Conservation (phyloP, 2,888 invertebrate genomes). For the Cybosia mesomella region DNA sequence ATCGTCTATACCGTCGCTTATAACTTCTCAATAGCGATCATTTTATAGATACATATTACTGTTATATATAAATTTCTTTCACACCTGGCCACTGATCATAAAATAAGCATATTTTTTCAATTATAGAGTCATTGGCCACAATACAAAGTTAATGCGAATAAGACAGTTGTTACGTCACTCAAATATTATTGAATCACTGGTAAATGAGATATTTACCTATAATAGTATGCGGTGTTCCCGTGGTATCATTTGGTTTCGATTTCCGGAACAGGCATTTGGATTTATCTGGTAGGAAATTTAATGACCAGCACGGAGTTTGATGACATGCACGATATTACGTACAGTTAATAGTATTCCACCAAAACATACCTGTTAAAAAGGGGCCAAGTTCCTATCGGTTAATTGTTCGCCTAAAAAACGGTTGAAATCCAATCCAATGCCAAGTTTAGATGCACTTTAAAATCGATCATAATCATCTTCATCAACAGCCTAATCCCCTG, state of each 20-base stretch:
- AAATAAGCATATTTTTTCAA: constrained; percentile 11
- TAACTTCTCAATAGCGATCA: background rate
- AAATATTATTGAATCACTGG: constrained; percentile 17
- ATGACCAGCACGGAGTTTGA: background rate
- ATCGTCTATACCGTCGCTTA: background rate
- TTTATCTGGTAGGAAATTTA: no score
- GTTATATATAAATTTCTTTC: constrained; percentile 4
- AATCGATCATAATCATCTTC: no score
- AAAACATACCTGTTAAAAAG: no score
- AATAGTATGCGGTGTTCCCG: background rate
- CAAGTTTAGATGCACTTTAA: no score
- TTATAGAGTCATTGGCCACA: constrained; percentile 19
- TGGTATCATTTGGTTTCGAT: background rate
- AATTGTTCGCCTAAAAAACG: no score
- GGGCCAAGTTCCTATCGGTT: no score
- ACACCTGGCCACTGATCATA: background rate
- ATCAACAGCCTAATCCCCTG: no score
- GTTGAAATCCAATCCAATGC: no score
- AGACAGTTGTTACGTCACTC: constrained; percentile 14
- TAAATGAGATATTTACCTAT: constrained; percentile 14
- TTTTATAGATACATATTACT: background rate
- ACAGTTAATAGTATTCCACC: no score
- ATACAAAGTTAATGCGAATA: constrained; percentile 1
- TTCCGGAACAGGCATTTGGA: background rate
- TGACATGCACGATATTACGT: background rate